Evolutionary conservation across 2,888 invertebrate species (phyloP), one percentile per base, ranked within the genome.

Genomic region (Drosophila longiperda): DNA sequence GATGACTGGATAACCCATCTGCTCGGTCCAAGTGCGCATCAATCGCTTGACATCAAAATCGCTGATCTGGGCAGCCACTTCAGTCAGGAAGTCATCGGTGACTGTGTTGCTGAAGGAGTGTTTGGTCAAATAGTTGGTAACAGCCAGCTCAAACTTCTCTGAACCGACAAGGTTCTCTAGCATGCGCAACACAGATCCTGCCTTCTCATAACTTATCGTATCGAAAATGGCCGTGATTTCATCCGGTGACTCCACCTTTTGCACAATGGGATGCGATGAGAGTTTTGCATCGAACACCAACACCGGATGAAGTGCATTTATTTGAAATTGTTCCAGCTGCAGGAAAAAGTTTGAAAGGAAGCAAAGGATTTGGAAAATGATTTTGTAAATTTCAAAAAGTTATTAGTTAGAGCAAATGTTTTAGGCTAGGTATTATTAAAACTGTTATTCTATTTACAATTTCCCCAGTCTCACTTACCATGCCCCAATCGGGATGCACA

Each of bases 201-300:
- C 98, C 96, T 98, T 98, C 82, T 95, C 95, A 90, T 99, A 99
- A 0, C 98, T 97, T 71, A 99, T 98, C 0, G 95, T 93, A 91
- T 98, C 98, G 91, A 98, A 99, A 61, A 98, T 96, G 75, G 97
- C 96, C 0, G 97, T 97, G 68, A 99, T 98, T 93, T 98, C 96
- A 91, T 97, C 96, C 0, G 98, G 98, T 62, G 97, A 96, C 9
- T 94, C 94, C 11, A 98, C 98, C 2, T 94, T 95, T 92, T 97
- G 96, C 3, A 98, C 96, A 72, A 99, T 98, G 0, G 98, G 97
- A 93, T 98, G 98, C 1, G 98, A 97, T 59, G 96, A 96, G 3
- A 96, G 92, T 66, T 96, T 96, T 0, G 96, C 95, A 91, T 99
- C 99, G 3, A 95, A 94, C 2, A 93, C 93, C 74, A 98, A 91